phyloP scores from a whole-genome alignment of 2,797 vertebrate species.

The Phrynocephalus vlangalii region DNA sequence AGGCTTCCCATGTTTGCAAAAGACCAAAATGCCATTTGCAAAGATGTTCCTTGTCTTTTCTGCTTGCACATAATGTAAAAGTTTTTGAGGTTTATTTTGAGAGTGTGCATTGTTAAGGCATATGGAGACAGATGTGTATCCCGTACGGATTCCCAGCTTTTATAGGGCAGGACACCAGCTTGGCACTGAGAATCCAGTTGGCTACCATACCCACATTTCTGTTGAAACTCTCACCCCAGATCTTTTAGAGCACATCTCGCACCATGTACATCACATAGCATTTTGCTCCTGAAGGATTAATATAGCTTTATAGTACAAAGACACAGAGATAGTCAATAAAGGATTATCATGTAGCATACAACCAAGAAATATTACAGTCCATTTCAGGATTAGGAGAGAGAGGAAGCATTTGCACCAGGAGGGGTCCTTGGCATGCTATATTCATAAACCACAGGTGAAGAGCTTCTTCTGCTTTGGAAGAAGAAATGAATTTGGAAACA shows the following conservation, averaged over 20 bases:
- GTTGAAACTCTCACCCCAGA: too few species aligned
- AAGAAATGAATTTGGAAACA: constrained; percentile 21
- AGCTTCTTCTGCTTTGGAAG: constrained; percentile 4
- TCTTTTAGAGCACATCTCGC: constrained; percentile 18
- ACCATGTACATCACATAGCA: neutral
- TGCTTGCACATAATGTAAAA: neutral
- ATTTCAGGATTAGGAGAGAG: constrained; percentile 23
- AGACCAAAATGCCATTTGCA: neutral
- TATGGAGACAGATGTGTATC: neutral
- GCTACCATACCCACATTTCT: constrained; percentile 1
- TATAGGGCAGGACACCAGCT: neutral
- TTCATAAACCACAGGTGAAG: neutral
- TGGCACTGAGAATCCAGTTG: neutral
- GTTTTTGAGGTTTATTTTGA: neutral
- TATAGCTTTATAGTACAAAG: constrained; percentile 4
- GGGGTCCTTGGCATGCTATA: neutral
- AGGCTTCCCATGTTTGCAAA: neutral
- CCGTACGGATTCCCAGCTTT: neutral
- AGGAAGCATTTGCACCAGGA: constrained; percentile 1
- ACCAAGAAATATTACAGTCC: constrained; percentile 37
- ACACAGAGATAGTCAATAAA: constrained; percentile 10
- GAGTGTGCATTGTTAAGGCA: neutral
- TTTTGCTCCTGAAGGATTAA: constrained; percentile 30
- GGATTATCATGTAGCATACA: constrained; percentile 33
- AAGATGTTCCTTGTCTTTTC: neutral